A percentile compares a stretch with the other conserved stretches of the same genome.
Conservation (phyloP, 1,140 invertebrate species). For the Bombus ignitus region DNA sequence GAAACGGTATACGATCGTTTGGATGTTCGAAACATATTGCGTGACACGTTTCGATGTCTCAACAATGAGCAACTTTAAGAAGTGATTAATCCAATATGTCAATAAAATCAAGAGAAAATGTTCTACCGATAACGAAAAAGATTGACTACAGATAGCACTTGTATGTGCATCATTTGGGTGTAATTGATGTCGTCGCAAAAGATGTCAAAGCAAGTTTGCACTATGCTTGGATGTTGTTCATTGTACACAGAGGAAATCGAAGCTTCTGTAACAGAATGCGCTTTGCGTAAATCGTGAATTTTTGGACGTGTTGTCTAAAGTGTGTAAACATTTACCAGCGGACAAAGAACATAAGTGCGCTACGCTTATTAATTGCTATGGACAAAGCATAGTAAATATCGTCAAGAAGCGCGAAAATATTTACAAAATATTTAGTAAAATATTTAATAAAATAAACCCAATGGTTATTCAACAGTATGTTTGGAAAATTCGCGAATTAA, state of each 20-base stretch:
- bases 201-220: slow-evolving; percentile 89
- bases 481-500: slow-evolving; percentile 40
- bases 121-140: too few species aligned
- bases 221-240: slow-evolving; percentile 86
- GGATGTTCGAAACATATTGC: too few species aligned
- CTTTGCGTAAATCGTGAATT: slow-evolving; percentile 88
- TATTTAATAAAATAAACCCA: slow-evolving; percentile 74
- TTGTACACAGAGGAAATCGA: slow-evolving; percentile 67
- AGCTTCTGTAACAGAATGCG: slow-evolving; percentile 88
- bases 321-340: slow-evolving; percentile 87
- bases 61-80: too few species aligned
- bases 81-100: too few species aligned
- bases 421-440: slow-evolving; percentile 84
- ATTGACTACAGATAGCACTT: too few species aligned
- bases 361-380: slow-evolving; percentile 85
- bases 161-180: too few species aligned
- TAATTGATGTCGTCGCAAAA: slow-evolving; percentile 89
- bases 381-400: slow-evolving; percentile 86
- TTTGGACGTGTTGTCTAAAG: slow-evolving; percentile 84
- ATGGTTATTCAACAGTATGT: slow-evolving; percentile 76
- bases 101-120: too few species aligned
- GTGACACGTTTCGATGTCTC: too few species aligned
- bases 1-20: too few species aligned
- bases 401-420: slow-evolving; percentile 82
- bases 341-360: slow-evolving; percentile 85